A percentile compares a stretch with the other conserved stretches of the same genome.
These are phyloP conservation scores for Barypeithes pellucidus DNA, from an alignment of 2,888 invertebrate species.

Conservation along the genomic window DNA sequence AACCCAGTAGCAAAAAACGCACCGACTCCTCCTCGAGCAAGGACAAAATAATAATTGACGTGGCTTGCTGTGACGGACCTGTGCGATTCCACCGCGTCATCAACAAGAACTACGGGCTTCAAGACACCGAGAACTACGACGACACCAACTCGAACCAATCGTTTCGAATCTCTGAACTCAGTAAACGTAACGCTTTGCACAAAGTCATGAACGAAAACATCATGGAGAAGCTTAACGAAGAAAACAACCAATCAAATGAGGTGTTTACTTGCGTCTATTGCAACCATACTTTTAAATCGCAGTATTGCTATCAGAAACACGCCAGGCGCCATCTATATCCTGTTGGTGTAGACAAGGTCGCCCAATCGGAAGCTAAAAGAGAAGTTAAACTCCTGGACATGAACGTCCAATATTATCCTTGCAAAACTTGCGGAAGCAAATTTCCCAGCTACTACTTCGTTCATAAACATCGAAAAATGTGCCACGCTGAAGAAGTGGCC, in stretches of 20 bases:
- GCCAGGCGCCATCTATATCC: slow-evolving; percentile 80
- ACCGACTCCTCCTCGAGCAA: slow-evolving; percentile 45
- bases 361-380: slow-evolving; percentile 67
- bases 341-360: slow-evolving; percentile 69
- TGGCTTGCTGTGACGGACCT: slow-evolving; percentile 94
- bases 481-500: slow-evolving; percentile 80
- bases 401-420: slow-evolving; percentile 93
- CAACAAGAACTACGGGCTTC: slow-evolving; percentile 83
- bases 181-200: slow-evolving; percentile 65
- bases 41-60: slow-evolving; percentile 82
- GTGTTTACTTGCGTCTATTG: slow-evolving; percentile 83
- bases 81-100: slow-evolving; percentile 89
- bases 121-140: slow-evolving; percentile 64
- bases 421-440: slow-evolving; percentile 93
- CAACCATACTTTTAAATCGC: slow-evolving; percentile 86
- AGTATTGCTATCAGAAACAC: slow-evolving; percentile 90
- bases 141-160: slow-evolving; percentile 59
- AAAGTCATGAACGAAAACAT: slow-evolving; percentile 70
- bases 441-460: slow-evolving; percentile 96
- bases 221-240: slow-evolving; percentile 66
- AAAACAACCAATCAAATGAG: slow-evolving; percentile 65
- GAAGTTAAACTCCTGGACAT: slow-evolving; percentile 81
- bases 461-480: slow-evolving; percentile 90
- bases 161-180: slow-evolving; percentile 41
- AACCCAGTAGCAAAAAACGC: slow-evolving; percentile 48